Evolutionary conservation across 2,113 vertebrate species (phyloP).

Genomic region (Apteryx mantelli): DNA sequence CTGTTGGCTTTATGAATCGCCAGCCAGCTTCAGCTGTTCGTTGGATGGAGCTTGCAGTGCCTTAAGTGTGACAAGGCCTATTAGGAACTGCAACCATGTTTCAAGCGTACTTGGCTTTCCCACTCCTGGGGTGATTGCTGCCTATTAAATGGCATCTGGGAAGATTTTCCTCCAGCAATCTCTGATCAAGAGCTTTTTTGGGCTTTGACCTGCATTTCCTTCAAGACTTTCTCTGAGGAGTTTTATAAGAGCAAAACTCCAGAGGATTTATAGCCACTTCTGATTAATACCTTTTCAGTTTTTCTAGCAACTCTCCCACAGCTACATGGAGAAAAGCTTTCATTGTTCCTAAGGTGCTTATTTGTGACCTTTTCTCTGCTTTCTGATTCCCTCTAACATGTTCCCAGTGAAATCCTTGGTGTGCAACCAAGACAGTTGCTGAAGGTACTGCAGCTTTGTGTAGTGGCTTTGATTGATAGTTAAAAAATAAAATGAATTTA

Average conservation of each 20-base stretch:
- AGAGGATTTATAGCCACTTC: slow-evolving; percentile 90
- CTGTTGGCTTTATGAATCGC: slow-evolving; percentile 92
- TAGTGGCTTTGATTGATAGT: slow-evolving; percentile 67
- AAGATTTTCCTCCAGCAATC: slow-evolving; percentile 88
- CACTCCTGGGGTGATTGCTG: slow-evolving; percentile 89
- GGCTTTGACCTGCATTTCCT: slow-evolving; percentile 90
- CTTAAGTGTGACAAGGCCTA: slow-evolving; percentile 91
- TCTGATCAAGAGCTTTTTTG: slow-evolving; percentile 90
- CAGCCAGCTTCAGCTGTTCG: slow-evolving; percentile 87
- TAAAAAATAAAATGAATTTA: slow-evolving; percentile 68
- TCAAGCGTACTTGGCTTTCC: slow-evolving; percentile 87
- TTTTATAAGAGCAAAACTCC: slow-evolving; percentile 89
- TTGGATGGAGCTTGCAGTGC: slow-evolving; percentile 85
- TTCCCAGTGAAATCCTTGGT: slow-evolving; percentile 80
- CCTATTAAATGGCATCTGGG: slow-evolving; percentile 88
- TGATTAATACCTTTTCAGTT: slow-evolving; percentile 89
- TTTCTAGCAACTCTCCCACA: slow-evolving; percentile 83
- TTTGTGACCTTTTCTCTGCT: slow-evolving; percentile 85
- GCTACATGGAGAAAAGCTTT: slow-evolving; percentile 84
- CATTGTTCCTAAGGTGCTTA: slow-evolving; percentile 85
- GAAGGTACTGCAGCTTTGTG: slow-evolving; percentile 75
- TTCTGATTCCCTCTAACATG: slow-evolving; percentile 80
- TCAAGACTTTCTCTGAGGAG: slow-evolving; percentile 88
- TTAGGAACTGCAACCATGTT: slow-evolving; percentile 89
- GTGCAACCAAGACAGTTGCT: slow-evolving; percentile 80